Conservation (phyloP, 2,888 invertebrate genomes). For the Polyommatus iphigenia region DNA sequence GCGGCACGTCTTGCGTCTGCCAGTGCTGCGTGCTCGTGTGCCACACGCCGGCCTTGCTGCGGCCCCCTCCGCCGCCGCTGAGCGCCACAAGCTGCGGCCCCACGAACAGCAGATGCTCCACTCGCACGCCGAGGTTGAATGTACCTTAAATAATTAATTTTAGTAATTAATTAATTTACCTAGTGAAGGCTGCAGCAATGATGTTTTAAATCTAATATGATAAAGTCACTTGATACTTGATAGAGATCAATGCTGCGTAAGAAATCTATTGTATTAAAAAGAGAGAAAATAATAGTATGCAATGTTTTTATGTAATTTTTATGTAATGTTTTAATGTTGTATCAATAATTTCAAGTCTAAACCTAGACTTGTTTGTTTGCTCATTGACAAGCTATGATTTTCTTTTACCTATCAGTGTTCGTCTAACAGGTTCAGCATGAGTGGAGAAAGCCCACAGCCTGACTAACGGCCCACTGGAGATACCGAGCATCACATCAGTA, state of each 20-base stretch:
- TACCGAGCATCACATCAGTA: slow-evolving; percentile 74
- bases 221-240: no score
- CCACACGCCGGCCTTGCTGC: slow-evolving; percentile 97
- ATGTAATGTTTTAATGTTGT: no score
- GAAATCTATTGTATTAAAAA: no score
- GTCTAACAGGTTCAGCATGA: slow-evolving; percentile 72
- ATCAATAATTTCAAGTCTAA: no score
- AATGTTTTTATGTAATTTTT: no score
- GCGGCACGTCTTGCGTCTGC: slow-evolving; percentile 97
- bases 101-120: slow-evolving; percentile 98
- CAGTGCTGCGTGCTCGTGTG: slow-evolving; percentile 99
- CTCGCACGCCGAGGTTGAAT: slow-evolving; percentile 94
- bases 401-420: slow-evolving; percentile 66
- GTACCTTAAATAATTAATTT: slow-evolving; percentile 80
- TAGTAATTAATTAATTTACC: not conserved
- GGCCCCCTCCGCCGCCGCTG: slow-evolving; percentile 82
- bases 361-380: no score
- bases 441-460: slow-evolving; percentile 75
- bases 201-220: no score
- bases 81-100: slow-evolving; percentile 98
- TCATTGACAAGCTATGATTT: not conserved
- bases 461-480: slow-evolving; percentile 71
- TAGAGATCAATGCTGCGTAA: no score
- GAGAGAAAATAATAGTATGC: no score
- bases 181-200: no score